phyloP scores from a whole-genome alignment of 2,113 vertebrate species.

The Zapornia atra region DNA sequence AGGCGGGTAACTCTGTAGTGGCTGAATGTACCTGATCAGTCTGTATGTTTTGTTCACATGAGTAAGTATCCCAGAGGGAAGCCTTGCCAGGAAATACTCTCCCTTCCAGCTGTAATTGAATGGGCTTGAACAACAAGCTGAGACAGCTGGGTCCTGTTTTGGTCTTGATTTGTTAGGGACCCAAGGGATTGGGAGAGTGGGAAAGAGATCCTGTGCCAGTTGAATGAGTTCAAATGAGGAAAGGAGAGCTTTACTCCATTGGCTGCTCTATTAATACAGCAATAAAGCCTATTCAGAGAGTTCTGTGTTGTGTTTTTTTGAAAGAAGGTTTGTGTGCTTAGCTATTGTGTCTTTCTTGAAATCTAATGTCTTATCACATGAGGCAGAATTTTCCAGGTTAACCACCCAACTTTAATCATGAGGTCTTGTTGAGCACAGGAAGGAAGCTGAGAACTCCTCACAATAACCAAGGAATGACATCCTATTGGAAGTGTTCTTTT shows the following conservation, averaged over 20 bases:
- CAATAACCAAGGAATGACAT: slow-evolving; percentile 52
- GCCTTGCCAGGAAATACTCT: slow-evolving; percentile 14
- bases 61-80: slow-evolving; percentile 14
- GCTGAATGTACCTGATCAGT: not conserved
- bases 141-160: slow-evolving; percentile 62
- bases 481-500: slow-evolving; percentile 32
- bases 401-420: slow-evolving; percentile 48
- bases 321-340: slow-evolving; percentile 47
- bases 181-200: slow-evolving; percentile 38
- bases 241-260: slow-evolving; percentile 27
- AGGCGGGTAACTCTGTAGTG: not conserved
- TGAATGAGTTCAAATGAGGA: slow-evolving; percentile 55
- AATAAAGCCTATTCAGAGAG: slow-evolving; percentile 51
- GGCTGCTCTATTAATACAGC: slow-evolving; percentile 17
- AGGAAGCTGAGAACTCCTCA: slow-evolving; percentile 45
- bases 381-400: slow-evolving; percentile 62
- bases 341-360: slow-evolving; percentile 59
- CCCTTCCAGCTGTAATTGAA: slow-evolving; percentile 44
- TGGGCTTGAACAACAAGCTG: slow-evolving; percentile 31
- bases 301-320: slow-evolving; percentile 23
- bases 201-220: slow-evolving; percentile 36
- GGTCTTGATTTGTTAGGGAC: slow-evolving; percentile 44
- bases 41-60: not conserved
- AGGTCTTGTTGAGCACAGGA: slow-evolving; percentile 26
- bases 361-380: slow-evolving; percentile 39